Conservation (phyloP, 2,797 vertebrate species). For the Rhynchotus rufescens region DNA sequence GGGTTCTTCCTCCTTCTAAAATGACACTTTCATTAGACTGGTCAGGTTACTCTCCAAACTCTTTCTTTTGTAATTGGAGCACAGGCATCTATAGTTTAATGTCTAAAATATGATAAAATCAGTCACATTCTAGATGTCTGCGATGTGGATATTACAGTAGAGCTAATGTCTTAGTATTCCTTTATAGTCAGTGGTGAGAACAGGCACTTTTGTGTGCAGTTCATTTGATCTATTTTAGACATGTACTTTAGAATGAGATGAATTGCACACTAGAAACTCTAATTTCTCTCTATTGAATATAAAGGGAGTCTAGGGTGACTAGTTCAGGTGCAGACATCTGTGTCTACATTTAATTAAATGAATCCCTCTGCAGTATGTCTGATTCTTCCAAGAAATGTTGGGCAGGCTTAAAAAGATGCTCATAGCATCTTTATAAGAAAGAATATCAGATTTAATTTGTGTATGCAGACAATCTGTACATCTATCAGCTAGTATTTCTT, state of each 20-base stretch:
- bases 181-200: slow-evolving; percentile 48
- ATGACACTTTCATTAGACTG: neutral
- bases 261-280: slow-evolving; percentile 49
- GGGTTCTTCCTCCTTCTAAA: neutral
- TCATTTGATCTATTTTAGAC: slow-evolving; percentile 72
- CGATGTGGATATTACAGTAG: slow-evolving; percentile 35
- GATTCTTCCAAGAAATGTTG: slow-evolving; percentile 14
- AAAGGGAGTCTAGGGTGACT: slow-evolving; percentile 50
- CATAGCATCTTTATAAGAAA: slow-evolving; percentile 1
- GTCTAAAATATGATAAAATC: slow-evolving; percentile 43
- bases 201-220: slow-evolving; percentile 64
- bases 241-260: slow-evolving; percentile 63
- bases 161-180: slow-evolving; percentile 36
- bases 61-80: neutral
- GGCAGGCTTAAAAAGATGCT: slow-evolving; percentile 4
- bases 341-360: slow-evolving; percentile 56
- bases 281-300: slow-evolving; percentile 61
- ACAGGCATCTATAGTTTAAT: neutral
- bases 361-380: neutral
- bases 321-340: slow-evolving; percentile 61
- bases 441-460: neutral
- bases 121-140: slow-evolving; percentile 29
- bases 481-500: neutral
- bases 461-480: slow-evolving; percentile 16
- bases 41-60: neutral